phyloP scores from a whole-genome alignment of 1,140 invertebrate genomes.

The Neotoxoptera formosana region DNA sequence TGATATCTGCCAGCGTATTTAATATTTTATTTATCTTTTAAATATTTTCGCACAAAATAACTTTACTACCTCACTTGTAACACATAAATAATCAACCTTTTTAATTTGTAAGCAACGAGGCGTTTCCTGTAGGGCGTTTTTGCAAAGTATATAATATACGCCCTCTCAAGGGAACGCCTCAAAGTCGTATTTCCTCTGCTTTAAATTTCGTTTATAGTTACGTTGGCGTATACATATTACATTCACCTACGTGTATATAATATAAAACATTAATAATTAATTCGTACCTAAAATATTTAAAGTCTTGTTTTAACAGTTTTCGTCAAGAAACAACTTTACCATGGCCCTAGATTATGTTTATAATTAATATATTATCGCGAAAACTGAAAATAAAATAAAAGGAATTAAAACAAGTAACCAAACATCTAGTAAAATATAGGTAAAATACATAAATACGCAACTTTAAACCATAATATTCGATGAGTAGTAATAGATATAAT shows the following conservation, averaged over 20 bases:
- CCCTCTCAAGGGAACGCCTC: constrained; percentile 29
- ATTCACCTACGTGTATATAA: neutral
- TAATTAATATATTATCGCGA: neutral
- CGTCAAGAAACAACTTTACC: neutral
- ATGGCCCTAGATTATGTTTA: neutral
- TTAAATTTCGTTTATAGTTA: neutral
- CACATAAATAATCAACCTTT: constrained; percentile 23
- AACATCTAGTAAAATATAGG: neutral
- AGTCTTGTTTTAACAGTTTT: neutral
- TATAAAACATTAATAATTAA: neutral
- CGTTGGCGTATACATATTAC: neutral
- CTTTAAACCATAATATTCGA: neutral
- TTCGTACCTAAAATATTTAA: neutral
- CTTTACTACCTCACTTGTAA: neutral
- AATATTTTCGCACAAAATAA: neutral
- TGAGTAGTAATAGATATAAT: neutral
- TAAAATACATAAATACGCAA: neutral
- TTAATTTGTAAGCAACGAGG: constrained; percentile 6
- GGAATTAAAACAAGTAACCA: neutral
- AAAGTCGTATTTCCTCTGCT: neutral
- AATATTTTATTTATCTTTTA: neutral
- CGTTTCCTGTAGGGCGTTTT: constrained; percentile 41
- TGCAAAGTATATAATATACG: neutral
- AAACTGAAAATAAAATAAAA: neutral
- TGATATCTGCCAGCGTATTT: neutral